Evolutionary conservation across 2,113 vertebrate species (phyloP), one percentile per base, ranked within the genome.

Genomic region (Alligator mississippiensis): DNA sequence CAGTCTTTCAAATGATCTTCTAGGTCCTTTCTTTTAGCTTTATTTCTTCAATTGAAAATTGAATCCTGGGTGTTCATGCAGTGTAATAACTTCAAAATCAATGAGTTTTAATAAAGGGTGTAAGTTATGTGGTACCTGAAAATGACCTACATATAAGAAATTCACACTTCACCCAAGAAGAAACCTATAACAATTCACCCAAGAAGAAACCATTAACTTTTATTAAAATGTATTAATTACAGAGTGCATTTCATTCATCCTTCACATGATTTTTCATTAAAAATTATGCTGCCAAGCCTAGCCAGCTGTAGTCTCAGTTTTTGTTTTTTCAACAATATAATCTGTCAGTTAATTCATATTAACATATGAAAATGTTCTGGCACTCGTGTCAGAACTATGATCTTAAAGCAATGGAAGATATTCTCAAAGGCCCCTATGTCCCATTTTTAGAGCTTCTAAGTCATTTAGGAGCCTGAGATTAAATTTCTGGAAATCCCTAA

Each of bases 281-380:
- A 91, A 94, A 55, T 88, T 82, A 80, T 0, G 0, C 6, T 94
- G 61, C 59, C 27, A 57, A 59, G 92, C 62, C 28, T 63, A 60
- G 74, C 16, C 74, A 75, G 19, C 11, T 92, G 70, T 79, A 81
- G 25, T 27, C 81, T 77, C 88, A 60, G 1, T 34, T 19, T 90
- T 87, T 91, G 16, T 77, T 95, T 96, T 90, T 75, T 28, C 21
- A 63, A 27, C 38, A 47, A 75, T 61, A 38, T 85, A 27, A 74
- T 82, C 57, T 61, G 58, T n/a, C 15, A 60, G 24, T 88, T 74
- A 93, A 78, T 86, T 87, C 9, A 13, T 87, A 89, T 57, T 75
- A 34, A 54, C 6, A 17, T 27, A 11, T 34, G 85, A 6, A 76
- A 70, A 80, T n/a, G 19, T 77, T 64, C 25, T 58, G 9, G 24